These are phyloP conservation scores for Rhadinocentrus ornatus DNA, from an alignment of 2,797 vertebrate species.

Conservation along the genomic window DNA sequence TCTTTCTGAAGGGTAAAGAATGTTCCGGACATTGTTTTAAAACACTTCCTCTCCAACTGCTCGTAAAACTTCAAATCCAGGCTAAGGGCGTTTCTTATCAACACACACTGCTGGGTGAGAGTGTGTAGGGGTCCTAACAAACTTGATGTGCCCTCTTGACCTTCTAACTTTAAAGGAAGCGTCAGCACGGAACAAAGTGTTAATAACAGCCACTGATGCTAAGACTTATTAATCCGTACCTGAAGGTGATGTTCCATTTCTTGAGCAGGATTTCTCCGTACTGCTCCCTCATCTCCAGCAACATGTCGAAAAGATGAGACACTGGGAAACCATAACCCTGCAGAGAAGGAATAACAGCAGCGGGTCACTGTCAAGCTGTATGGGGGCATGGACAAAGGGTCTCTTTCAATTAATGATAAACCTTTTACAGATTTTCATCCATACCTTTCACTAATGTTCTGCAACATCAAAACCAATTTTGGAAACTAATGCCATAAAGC, in stretches of 20 bases:
- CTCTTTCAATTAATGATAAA: neutral
- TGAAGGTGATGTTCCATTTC: slow-evolving; percentile 93
- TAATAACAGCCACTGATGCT: no score
- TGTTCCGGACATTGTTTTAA: slow-evolving; percentile 71
- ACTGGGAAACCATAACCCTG: slow-evolving; percentile 96
- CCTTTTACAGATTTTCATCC: neutral
- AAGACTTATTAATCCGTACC: slow-evolving; percentile 74
- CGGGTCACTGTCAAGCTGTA: neutral
- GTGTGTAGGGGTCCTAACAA: neutral
- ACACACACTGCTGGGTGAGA: slow-evolving; percentile 16
- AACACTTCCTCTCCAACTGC: slow-evolving; percentile 73
- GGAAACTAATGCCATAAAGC: neutral
- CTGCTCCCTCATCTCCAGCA: slow-evolving; percentile 95
- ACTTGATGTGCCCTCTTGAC: slow-evolving; percentile 29
- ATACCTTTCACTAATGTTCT: neutral
- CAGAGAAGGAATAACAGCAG: neutral
- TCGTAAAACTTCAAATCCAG: slow-evolving; percentile 77
- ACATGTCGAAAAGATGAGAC: slow-evolving; percentile 96
- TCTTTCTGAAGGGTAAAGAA: slow-evolving; percentile 63
- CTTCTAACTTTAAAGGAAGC: slow-evolving; percentile 34
- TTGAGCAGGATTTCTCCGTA: slow-evolving; percentile 95
- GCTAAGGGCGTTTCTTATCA: slow-evolving; percentile 70
- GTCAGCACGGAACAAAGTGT: slow-evolving; percentile 16
- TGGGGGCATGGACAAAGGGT: neutral
- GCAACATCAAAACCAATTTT: neutral